Evolutionary conservation across 2,113 vertebrate species (phyloP).

Genomic region (Enhydra lutris): DNA sequence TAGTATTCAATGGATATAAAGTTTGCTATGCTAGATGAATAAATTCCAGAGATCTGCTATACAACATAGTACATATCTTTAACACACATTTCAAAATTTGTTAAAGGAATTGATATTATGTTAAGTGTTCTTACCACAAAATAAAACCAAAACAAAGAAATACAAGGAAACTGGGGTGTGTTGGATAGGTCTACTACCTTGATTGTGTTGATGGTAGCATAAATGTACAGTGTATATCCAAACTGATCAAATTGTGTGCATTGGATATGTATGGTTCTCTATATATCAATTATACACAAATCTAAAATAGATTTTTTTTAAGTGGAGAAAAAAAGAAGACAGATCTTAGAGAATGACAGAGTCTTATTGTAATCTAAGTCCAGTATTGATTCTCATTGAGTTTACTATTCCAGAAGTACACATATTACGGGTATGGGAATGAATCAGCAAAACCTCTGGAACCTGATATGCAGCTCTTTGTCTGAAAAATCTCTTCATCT

Average conservation of each 20-base stretch:
- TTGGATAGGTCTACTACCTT: background rate
- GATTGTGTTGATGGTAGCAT: background rate
- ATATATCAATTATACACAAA: background rate
- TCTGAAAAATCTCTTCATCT: background rate
- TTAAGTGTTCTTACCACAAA: background rate
- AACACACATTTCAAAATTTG: background rate
- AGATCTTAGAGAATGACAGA: background rate
- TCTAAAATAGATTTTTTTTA: background rate
- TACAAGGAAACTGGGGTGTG: background rate
- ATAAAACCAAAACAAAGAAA: background rate
- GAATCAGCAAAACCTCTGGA: background rate
- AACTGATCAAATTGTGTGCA: background rate
- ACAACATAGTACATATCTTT: background rate
- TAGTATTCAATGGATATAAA: background rate
- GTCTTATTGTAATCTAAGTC: background rate
- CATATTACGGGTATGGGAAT: background rate
- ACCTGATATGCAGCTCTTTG: background rate
- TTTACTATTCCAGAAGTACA: background rate
- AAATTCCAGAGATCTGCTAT: background rate
- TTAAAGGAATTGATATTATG: background rate
- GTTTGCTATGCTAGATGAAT: background rate
- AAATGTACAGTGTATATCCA: background rate
- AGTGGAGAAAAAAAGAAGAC: background rate
- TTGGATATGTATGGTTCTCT: background rate
- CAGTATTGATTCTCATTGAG: background rate